These are phyloP conservation scores for Drosophila prosaltans DNA, from an alignment of 1,140 invertebrate species.

Conservation along the genomic window DNA sequence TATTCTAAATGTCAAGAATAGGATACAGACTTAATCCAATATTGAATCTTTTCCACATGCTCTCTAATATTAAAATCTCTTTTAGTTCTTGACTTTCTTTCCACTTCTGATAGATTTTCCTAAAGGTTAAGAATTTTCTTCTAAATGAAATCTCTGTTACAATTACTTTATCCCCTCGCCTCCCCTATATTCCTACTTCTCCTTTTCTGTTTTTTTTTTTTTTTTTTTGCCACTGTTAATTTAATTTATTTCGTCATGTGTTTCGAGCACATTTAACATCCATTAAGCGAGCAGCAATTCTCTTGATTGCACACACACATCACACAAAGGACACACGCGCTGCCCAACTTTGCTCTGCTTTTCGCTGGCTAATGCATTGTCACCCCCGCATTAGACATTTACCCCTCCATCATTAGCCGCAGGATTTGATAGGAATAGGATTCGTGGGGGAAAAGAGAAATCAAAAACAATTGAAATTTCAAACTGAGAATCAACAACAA, in stretches of 20 bases:
- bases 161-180: background rate
- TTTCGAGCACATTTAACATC: constrained; percentile 78
- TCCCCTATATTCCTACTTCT: background rate
- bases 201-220: background rate
- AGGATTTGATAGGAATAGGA: constrained; percentile 18
- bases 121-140: background rate
- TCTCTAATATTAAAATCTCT: no score
- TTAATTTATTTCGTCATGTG: constrained; percentile 81
- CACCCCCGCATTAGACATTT: constrained; percentile 11
- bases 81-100: background rate
- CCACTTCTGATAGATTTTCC: constrained; percentile 1
- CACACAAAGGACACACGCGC: constrained; percentile 6
- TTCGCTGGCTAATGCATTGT: constrained; percentile 39
- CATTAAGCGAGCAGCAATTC: constrained; percentile 77
- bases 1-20: no score
- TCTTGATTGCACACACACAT: constrained; percentile 67
- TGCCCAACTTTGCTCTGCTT: background rate
- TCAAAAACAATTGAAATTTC: constrained; percentile 82
- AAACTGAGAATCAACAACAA: constrained; percentile 60
- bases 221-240: constrained; percentile 56
- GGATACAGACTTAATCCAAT: no score
- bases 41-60: no score
- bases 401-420: constrained; percentile 48
- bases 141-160: background rate
- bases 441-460: constrained; percentile 46